A percentile compares a stretch with the other conserved stretches of the same genome.
Conservation (phyloP, 2,113 vertebrate species). For the Chitala chitala region DNA sequence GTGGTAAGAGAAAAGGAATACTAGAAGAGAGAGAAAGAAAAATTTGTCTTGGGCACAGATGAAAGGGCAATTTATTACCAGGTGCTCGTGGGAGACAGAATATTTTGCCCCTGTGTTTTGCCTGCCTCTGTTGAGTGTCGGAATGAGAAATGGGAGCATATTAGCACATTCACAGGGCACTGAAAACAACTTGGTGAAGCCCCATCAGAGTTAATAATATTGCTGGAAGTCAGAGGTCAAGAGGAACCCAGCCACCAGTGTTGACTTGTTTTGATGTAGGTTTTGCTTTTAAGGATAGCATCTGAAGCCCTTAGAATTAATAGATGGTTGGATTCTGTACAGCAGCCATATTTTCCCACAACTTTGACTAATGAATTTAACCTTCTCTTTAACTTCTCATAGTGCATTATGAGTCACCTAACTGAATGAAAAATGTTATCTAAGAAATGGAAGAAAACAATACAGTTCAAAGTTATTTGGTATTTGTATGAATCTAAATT, state of each 20-base stretch:
- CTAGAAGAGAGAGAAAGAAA: slow-evolving; percentile 61
- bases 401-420: neutral
- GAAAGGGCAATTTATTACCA: slow-evolving; percentile 92
- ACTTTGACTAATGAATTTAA: slow-evolving; percentile 17
- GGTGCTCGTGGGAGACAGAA: slow-evolving; percentile 81
- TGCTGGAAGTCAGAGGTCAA: slow-evolving; percentile 51
- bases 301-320: neutral
- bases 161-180: slow-evolving; percentile 70
- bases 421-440: neutral
- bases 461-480: neutral
- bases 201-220: slow-evolving; percentile 57
- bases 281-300: slow-evolving; percentile 5
- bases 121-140: slow-evolving; percentile 71
- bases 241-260: slow-evolving; percentile 47
- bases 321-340: neutral
- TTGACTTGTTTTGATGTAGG: slow-evolving; percentile 34
- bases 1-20: slow-evolving; percentile 35
- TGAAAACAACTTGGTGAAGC: slow-evolving; percentile 54
- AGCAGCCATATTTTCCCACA: neutral
- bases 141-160: slow-evolving; percentile 79
- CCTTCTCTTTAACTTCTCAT: slow-evolving; percentile 4
- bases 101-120: slow-evolving; percentile 81
- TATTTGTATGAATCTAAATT: neutral
- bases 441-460: neutral
- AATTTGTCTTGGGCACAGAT: slow-evolving; percentile 78